Evolutionary conservation across 2,113 vertebrate genomes (phyloP).

Genomic region (Hippocampus barbouri): DNA sequence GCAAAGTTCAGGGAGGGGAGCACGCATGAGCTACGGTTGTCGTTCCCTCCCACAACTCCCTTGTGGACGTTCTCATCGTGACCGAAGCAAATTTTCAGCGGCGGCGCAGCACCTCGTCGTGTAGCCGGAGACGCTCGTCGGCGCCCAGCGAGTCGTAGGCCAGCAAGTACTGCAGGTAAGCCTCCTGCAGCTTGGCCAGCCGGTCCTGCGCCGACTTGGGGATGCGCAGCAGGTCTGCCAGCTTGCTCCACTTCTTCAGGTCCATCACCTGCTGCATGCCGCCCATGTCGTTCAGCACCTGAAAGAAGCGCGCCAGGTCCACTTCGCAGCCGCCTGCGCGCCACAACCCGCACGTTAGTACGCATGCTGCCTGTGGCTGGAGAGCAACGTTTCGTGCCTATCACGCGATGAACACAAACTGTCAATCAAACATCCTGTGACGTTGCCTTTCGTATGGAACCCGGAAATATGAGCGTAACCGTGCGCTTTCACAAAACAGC

Average conservation of each 20-base stretch:
- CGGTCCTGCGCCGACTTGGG: slow-evolving; percentile 97
- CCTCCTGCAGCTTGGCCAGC: slow-evolving; percentile 97
- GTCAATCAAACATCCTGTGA: too few species aligned
- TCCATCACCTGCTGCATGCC: slow-evolving; percentile 99
- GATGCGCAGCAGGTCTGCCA: slow-evolving; percentile 94
- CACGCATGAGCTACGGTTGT: too few species aligned
- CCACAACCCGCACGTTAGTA: not conserved
- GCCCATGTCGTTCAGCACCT: slow-evolving; percentile 97
- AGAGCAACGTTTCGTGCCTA: too few species aligned
- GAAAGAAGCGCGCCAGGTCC: slow-evolving; percentile 96
- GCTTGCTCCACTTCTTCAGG: slow-evolving; percentile 99
- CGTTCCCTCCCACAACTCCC: too few species aligned
- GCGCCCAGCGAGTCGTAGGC: slow-evolving; percentile 91
- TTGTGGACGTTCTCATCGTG: too few species aligned
- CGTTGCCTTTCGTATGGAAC: too few species aligned
- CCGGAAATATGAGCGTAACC: too few species aligned
- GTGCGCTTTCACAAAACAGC: too few species aligned
- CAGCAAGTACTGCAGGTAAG: slow-evolving; percentile 98
- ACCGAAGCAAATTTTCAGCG: too few species aligned
- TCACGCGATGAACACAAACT: too few species aligned
- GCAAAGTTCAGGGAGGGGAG: too few species aligned
- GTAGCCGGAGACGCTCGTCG: slow-evolving; percentile 87
- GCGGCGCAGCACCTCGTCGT: slow-evolving; percentile 71
- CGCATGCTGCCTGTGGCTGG: too few species aligned
- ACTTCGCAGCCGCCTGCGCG: slow-evolving; percentile 91